phyloP scores from a whole-genome alignment of 2,797 vertebrate species.

The Salarias fasciatus region DNA sequence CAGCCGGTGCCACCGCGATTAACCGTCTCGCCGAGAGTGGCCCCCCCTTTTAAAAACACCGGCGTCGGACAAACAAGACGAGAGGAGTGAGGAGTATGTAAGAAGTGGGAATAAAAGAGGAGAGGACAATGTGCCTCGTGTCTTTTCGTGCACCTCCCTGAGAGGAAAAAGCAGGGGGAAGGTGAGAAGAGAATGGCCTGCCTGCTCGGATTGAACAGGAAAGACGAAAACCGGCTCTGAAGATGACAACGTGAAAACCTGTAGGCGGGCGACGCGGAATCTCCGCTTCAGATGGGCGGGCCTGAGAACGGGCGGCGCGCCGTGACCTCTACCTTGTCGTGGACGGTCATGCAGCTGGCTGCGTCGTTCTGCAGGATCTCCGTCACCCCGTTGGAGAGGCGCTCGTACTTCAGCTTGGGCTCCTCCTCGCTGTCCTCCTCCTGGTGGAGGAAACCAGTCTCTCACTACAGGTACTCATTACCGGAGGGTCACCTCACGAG shows the following conservation, averaged over 20 bases:
- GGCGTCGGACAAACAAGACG: conserved; percentile 71
- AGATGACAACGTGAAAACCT: conserved; percentile 46
- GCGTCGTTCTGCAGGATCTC: conserved; percentile 97
- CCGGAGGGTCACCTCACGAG: conserved; percentile 19
- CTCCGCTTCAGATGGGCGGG: conserved; percentile 26
- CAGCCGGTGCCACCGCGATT: conserved; percentile 91
- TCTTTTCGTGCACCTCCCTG: conserved; percentile 59
- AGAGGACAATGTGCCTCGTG: conserved; percentile 57
- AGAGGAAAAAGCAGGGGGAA: conserved; percentile 52
- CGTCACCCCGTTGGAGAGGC: conserved; percentile 94
- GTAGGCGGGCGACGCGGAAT: conserved; percentile 59
- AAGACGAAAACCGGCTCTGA: conserved; percentile 54
- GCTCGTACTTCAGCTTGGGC: conserved; percentile 97
- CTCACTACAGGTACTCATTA: conserved; percentile 32
- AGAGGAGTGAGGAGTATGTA: conserved; percentile 54
- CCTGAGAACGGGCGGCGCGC: conserved; percentile 33
- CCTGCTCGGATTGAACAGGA: conserved; percentile 39
- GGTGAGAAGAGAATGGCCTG: conserved; percentile 73
- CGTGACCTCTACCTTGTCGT: conserved; percentile 91
- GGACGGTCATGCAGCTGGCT: conserved; percentile 98
- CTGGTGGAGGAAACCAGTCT: conserved; percentile 70
- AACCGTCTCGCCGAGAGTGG: conserved; percentile 86
- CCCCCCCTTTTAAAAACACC: conserved; percentile 84
- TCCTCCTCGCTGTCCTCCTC: conserved; percentile 99
- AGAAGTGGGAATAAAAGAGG: conserved; percentile 65